Evolutionary conservation across 2,797 vertebrate genomes (phyloP), one percentile per base, ranked within the genome.

Genomic region (Neostethus bicornis): DNA sequence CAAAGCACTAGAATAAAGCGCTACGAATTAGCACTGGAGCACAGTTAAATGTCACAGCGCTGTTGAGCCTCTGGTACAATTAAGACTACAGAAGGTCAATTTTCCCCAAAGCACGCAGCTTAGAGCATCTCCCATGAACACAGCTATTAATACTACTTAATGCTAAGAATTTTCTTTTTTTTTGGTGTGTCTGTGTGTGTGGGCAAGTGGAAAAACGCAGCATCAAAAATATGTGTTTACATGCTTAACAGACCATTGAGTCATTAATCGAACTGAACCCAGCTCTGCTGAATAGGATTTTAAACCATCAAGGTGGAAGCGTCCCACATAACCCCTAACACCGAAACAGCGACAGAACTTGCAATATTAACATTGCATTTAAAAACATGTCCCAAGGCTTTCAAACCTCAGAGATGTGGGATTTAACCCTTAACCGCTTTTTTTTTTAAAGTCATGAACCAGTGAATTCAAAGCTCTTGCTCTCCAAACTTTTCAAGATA

Each of bases 21-120:
- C 63, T 68, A 24, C 61, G 79, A 81, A 85, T 86, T 89, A 87
- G 80, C 77, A 75, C 56, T 60, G 69, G 71, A 78, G 76, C 77
- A 58, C 65, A 79, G 80, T 64, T 83, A 85, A 90, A 88, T 90
- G 86, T 85, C 86, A 90, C 69, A 39, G 56, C 53, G 57, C 73
- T 56, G 75, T 77, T 79, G 76, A 84, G 72, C 65, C 78, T 81
- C 74, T 83, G 70, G 68, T 77, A 87, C 83, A 86, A 90, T 88
- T 87, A 88, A 87, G 77, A 87, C 77, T 69, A 75, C 84, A 70
- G 77, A 87, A 90, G 84, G 85, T 87, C 84, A 87, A 79, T 80
- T 83, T 70, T 48, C 70, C 78, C 77, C 61, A 66, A 69, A 79
- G 77, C 80, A 77, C 20, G 64, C 68, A 51, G 80, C 79, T 79